phyloP scores from a whole-genome alignment of 2,113 vertebrate species.

The Elephas maximus region DNA sequence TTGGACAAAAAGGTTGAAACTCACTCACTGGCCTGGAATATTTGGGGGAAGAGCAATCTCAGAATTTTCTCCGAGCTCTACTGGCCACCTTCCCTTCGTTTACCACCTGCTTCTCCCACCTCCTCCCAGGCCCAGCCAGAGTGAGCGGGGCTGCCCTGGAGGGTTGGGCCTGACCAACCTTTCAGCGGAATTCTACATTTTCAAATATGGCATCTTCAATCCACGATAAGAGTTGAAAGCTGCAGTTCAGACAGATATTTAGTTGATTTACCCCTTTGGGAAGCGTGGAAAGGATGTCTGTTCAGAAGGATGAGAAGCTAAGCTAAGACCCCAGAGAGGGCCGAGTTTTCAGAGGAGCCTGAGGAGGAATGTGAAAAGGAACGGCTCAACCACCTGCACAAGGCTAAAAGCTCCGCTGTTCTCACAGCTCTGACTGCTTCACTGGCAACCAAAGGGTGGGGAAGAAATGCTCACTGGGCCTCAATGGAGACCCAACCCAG shows the following conservation, averaged over 20 bases:
- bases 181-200: neutral
- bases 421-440: neutral
- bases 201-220: neutral
- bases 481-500: neutral
- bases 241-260: neutral
- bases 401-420: neutral
- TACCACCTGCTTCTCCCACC: neutral
- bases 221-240: neutral
- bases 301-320: neutral
- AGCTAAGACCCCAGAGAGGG: neutral
- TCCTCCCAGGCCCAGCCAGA: neutral
- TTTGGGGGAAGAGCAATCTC: neutral
- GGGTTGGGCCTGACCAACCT: fast-evolving
- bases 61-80: neutral
- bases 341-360: neutral
- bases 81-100: neutral
- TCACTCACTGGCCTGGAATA: neutral
- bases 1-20: neutral
- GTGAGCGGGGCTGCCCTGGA: fast-evolving
- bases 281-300: neutral
- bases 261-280: neutral
- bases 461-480: neutral
- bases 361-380: neutral
- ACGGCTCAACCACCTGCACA: fast-evolving
- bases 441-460: fast-evolving